Evolutionary conservation across 2,113 vertebrate species (phyloP), one percentile per base, ranked within the genome.

Genomic region (Thalassoma bifasciatum): DNA sequence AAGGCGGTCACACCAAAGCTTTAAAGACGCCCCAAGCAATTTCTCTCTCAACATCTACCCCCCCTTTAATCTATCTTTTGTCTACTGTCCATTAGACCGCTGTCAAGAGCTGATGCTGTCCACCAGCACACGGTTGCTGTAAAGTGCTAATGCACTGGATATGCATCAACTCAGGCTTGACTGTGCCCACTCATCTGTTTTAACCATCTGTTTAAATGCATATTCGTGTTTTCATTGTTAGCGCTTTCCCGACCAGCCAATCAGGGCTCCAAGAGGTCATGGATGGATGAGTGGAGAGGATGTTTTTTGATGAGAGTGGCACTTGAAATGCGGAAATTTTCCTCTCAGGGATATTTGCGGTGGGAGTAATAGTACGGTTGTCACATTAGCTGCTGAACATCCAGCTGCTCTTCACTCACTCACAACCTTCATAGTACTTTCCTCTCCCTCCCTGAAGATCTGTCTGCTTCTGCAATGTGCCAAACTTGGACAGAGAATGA

Each of bases 71-170:
- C 66, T 79, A 10, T 71, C 53, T 75, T 85, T 84, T 86, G 72
- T 88, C 61, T 84, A 42, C 66, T 14, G n/a, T 69, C 72, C 72
- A 84, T 87, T 84, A 63, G 82, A 58, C 56, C 51, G 22, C 68
- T 54, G 44, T n/a, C 26, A 75, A 76, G 66, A 62, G 54, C 53
- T 7, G 11, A 36, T 12, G 24, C 69, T 4, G 5, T 75, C 64
- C 40, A 65, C 40, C 38, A 63, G 52, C 38, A 34, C 69, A 83
- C 30, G 65, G 74, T 49, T 81, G 73, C 64, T 34, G 26, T 40
- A 5, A 66, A 62, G 49, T 63, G 17, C 83, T 86, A 69, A 85
- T 82, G 77, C 65, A 72, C 72, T 59, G 46, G 24, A 46, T 66
- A 17, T 60, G 72, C 40, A 66, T 23, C 37, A 2, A 38, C 8